A percentile compares a stretch with the other conserved stretches of the same genome.
Conservation (phyloP, 2,113 vertebrate genomes). For the Dendrocopos noguchii region DNA sequence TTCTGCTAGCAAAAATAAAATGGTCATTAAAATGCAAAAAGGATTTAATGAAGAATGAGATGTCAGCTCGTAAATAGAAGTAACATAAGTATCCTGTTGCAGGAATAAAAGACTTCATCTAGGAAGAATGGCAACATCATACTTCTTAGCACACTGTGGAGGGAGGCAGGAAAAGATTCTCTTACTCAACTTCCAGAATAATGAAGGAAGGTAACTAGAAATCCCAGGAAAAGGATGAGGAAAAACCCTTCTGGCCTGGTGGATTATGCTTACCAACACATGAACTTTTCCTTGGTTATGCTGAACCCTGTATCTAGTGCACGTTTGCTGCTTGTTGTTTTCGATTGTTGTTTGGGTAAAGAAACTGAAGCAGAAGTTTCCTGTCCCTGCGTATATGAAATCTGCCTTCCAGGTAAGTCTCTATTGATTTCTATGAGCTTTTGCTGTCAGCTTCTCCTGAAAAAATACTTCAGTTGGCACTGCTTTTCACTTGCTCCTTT, state of each 20-base stretch:
- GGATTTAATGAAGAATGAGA: slow-evolving; percentile 31
- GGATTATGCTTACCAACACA: neutral
- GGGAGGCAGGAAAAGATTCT: neutral
- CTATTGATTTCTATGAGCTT: neutral
- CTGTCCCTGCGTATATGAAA: neutral
- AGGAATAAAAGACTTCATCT: slow-evolving; percentile 54
- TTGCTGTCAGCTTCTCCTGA: neutral
- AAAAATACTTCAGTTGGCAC: neutral
- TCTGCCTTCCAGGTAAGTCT: neutral
- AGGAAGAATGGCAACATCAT: slow-evolving; percentile 1
- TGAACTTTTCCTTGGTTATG: neutral
- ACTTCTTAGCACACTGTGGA: neutral
- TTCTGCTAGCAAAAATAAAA: neutral
- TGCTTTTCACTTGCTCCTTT: neutral
- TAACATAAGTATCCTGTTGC: slow-evolving; percentile 35
- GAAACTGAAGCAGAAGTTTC: neutral
- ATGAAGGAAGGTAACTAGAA: neutral
- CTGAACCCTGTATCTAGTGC: neutral
- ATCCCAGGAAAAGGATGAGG: neutral
- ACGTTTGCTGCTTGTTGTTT: neutral
- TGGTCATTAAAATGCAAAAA: slow-evolving; percentile 2
- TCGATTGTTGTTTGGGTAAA: rapidly evolving
- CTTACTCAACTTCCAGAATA: neutral
- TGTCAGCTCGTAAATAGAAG: slow-evolving; percentile 33
- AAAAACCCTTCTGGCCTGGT: neutral